These are phyloP conservation scores for Dynastes hyllus DNA, from an alignment of 2,888 invertebrate species.

Conservation along the genomic window DNA sequence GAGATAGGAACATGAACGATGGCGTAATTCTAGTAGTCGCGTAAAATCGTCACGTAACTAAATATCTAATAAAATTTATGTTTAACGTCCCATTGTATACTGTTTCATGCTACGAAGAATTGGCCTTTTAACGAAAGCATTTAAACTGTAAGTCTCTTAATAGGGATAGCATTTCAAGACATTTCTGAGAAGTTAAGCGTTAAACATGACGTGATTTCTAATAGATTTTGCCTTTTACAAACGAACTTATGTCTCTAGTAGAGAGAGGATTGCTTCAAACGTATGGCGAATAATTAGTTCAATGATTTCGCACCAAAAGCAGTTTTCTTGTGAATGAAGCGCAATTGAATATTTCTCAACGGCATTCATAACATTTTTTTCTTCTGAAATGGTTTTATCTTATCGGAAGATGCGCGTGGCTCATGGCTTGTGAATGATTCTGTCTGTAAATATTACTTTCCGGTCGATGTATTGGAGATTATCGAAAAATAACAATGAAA, in stretches of 20 bases:
- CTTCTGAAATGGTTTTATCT: conserved; percentile 26
- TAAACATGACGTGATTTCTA: conserved; percentile 28
- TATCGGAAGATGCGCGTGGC: conserved; percentile 31
- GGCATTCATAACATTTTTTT: conserved; percentile 3
- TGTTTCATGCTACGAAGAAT: conserved; percentile 11
- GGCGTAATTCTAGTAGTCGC: conserved; percentile 43
- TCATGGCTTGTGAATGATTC: conserved; percentile 36
- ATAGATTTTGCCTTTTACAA: conserved; percentile 1
- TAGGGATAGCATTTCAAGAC: conserved; percentile 15
- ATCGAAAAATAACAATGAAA: conserved; percentile 45
- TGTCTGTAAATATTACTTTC: conserved; percentile 44
- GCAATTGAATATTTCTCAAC: too few species aligned
- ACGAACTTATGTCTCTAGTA: background rate
- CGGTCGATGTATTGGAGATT: conserved; percentile 36
- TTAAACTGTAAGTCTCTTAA: conserved; percentile 36
- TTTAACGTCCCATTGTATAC: conserved; percentile 46
- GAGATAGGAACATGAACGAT: conserved; percentile 20
- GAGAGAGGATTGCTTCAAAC: background rate
- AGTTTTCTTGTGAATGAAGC: background rate
- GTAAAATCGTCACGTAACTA: conserved; percentile 48
- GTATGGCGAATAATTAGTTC: background rate
- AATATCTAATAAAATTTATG: conserved; percentile 47
- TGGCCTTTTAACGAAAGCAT: conserved; percentile 1
- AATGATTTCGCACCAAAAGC: background rate
- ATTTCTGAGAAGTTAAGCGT: conserved; percentile 31